These are phyloP conservation scores for Uropetala carovei DNA, from an alignment of 2,888 invertebrate species.

Conservation along the genomic window DNA sequence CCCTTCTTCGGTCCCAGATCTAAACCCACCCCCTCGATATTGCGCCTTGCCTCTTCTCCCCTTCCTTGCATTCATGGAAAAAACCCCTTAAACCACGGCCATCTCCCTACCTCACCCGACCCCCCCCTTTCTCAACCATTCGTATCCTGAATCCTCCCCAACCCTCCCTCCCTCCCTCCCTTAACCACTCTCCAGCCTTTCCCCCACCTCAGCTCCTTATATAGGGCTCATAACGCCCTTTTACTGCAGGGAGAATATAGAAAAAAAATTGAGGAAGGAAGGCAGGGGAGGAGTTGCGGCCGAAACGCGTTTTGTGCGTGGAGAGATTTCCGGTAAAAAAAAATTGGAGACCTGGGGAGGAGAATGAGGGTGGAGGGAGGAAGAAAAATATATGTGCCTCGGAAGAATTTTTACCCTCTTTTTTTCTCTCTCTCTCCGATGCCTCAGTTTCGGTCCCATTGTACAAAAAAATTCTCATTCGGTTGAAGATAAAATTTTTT, in stretches of 20 bases:
- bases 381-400: slow-evolving; percentile 10
- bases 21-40: neutral
- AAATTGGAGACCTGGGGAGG: neutral
- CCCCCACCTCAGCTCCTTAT: neutral
- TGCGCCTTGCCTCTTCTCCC: too few species aligned
- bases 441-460: neutral
- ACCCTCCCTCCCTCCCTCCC: neutral
- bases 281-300: neutral
- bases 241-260: neutral
- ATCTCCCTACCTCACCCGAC: neutral
- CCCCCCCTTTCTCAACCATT: slow-evolving; percentile 9
- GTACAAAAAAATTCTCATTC: neutral
- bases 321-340: slow-evolving; percentile 51
- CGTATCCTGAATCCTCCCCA: slow-evolving; percentile 9
- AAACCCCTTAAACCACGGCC: slow-evolving; percentile 10
- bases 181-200: neutral
- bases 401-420: slow-evolving; percentile 43
- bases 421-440: neutral
- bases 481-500: neutral
- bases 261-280: neutral
- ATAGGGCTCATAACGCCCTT: neutral
- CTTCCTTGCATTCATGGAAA: neutral
- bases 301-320: neutral
- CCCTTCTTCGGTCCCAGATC: neutral
- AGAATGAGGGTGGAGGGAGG: neutral